phyloP scores from a whole-genome alignment of 2,888 invertebrate species.

The Meandrusa payeni region DNA sequence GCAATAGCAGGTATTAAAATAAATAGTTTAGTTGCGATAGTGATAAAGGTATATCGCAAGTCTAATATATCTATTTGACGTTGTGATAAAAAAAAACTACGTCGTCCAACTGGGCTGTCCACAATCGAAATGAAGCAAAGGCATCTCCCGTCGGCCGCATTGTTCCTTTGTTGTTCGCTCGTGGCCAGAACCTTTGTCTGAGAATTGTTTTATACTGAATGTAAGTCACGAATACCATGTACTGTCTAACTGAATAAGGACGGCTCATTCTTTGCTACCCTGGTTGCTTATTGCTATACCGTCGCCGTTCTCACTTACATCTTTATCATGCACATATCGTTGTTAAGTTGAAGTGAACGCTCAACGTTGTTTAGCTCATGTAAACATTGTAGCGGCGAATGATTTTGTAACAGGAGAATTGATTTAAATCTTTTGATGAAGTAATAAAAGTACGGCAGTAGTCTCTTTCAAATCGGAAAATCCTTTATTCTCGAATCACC shows the following conservation, averaged over 20 bases:
- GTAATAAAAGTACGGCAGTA: too few relatives aligned
- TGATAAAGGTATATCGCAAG: too few relatives aligned
- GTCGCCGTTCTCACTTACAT: constrained; percentile 49
- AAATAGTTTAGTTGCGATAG: too few relatives aligned
- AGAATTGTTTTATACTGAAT: constrained; percentile 78
- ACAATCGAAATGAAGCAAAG: constrained; percentile 72
- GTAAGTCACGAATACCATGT: constrained; percentile 79
- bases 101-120: constrained; percentile 48
- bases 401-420: too few relatives aligned
- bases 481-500: too few relatives aligned
- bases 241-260: constrained; percentile 70
- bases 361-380: constrained; percentile 6
- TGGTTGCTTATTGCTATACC: constrained; percentile 40
- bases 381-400: constrained; percentile 8
- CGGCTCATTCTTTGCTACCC: constrained; percentile 51
- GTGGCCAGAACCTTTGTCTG: constrained; percentile 76
- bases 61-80: neutral
- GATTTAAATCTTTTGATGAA: too few relatives aligned
- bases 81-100: constrained; percentile 23
- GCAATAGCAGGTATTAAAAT: too few relatives aligned
- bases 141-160: constrained; percentile 63
- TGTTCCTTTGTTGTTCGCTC: constrained; percentile 72
- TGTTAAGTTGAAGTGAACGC: constrained; percentile 30
- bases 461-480: too few relatives aligned
- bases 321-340: constrained; percentile 49